Percentiles rank a stretch among this genome's conserved stretches.
Evolutionary conservation across 2,113 vertebrate species (phyloP).

Genomic region (Choloepus hoffmanni): DNA sequence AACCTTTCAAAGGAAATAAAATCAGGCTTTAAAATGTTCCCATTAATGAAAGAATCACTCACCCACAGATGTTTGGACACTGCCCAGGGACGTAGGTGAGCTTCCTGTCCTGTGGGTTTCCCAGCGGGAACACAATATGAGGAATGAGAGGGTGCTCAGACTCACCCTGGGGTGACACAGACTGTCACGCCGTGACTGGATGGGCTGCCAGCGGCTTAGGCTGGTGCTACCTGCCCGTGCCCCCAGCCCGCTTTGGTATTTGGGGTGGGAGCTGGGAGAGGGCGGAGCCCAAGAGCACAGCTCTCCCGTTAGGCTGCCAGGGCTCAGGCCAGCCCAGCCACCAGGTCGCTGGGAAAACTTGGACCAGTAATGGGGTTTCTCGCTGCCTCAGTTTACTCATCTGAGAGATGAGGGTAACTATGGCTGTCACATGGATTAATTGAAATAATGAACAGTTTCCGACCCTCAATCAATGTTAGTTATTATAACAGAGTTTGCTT

Average conservation of each 20-base stretch:
- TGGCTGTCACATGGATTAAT: not conserved
- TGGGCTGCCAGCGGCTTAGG: not conserved
- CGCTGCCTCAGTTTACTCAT: constrained; percentile 14
- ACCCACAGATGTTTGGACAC: not conserved
- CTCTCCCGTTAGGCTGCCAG: not conserved
- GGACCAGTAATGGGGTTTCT: not conserved
- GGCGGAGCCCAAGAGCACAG: not conserved
- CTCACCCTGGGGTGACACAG: not conserved
- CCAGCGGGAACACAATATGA: not conserved
- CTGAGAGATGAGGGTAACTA: not conserved
- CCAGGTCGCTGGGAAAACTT: not conserved
- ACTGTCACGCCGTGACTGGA: too few species aligned
- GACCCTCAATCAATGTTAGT: not conserved
- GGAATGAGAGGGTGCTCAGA: not conserved
- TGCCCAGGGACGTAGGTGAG: not conserved
- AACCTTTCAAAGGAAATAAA: not conserved
- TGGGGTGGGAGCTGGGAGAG: not conserved
- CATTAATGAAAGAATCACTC: not conserved
- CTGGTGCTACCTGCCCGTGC: fast-evolving
- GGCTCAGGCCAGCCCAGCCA: not conserved
- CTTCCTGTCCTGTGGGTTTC: not conserved
- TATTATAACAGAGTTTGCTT: not conserved
- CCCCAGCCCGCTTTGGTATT: not conserved
- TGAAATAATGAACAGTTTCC: not conserved
- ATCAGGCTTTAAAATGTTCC: not conserved